Evolutionary conservation across 2,797 vertebrate genomes (phyloP), one percentile per base, ranked within the genome.

Genomic region (Etheostoma perlongum): DNA sequence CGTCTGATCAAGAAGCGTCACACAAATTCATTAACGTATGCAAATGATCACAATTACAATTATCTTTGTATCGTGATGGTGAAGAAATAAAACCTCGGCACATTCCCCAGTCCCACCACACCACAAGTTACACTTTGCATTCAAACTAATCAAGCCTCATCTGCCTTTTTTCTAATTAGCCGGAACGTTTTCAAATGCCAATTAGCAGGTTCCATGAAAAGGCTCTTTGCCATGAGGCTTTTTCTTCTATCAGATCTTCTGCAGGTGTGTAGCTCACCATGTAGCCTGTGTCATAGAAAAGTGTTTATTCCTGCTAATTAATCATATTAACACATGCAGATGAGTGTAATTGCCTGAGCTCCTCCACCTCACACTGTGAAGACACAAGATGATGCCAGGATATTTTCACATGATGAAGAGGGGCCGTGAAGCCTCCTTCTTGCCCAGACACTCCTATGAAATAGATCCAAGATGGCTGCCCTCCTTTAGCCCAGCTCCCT

Each of bases 241-340:
- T 92, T 93, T 94, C 93, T 92, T 95, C 93, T 91, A 92, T 94
- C 94, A 86, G 88, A 89, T 91, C 92, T 83, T 92, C 90, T 94
- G 93, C 94, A 96, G 94, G 95, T 95, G 94, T 94, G 93, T 80
- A 83, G 89, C 93, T 94, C 91, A 86, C 92, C 90, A 89, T 93
- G 93, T 85, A 83, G 93, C 89, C 92, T 74, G 92, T 93, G 93
- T 94, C 94, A 91, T 91, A 91, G 90, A 91, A 93, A 95, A 94
- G 95, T 95, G 95, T 95, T 95, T 95, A 95, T 94, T 94, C 92
- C 93, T 81, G 88, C 93, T 95, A 96, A 95, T 96, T 94, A 95
- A 95, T 95, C 93, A 94, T 93, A 96, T 95, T 95, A 95, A 95
- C 95, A 95, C 95, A 95, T 95, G 94, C 93, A 95, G 94, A 96